Evolutionary conservation across 2,797 vertebrate species (phyloP).

Genomic region (Acipenser transmontanus): DNA sequence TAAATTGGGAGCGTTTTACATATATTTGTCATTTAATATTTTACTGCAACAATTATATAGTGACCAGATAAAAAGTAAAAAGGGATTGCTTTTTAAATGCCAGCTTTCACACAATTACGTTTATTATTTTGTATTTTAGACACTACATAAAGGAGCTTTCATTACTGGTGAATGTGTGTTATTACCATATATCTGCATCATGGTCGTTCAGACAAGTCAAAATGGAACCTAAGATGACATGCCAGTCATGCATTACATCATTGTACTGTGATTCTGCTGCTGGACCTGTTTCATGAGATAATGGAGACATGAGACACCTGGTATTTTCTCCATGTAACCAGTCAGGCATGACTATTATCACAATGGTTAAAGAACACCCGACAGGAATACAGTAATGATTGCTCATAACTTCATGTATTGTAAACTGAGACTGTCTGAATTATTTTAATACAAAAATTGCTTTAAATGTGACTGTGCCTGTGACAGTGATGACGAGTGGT

Average conservation of each 20-base stretch:
- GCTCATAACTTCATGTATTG: not conserved
- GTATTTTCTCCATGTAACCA: not conserved
- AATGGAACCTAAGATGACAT: too few species aligned
- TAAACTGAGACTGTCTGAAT: not conserved
- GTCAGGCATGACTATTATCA: not conserved
- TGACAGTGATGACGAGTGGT: too few species aligned
- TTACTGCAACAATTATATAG: conserved; percentile 11
- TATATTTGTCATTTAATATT: conserved; percentile 25
- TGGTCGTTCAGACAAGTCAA: too few species aligned
- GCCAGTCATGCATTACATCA: too few species aligned
- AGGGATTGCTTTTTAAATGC: too few species aligned
- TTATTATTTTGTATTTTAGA: too few species aligned
- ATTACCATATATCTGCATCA: too few species aligned
- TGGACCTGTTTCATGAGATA: not conserved
- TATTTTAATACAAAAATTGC: not conserved
- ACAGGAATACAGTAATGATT: not conserved
- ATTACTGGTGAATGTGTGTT: too few species aligned
- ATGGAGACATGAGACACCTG: not conserved
- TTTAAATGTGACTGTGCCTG: not conserved
- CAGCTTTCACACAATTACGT: not conserved
- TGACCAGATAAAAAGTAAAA: too few species aligned
- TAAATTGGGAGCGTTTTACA: conserved; percentile 35
- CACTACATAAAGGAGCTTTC: too few species aligned
- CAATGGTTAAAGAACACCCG: not conserved
- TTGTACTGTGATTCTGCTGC: not conserved